phyloP scores from a whole-genome alignment of 2,888 invertebrate genomes.

The Acleris emargana region DNA sequence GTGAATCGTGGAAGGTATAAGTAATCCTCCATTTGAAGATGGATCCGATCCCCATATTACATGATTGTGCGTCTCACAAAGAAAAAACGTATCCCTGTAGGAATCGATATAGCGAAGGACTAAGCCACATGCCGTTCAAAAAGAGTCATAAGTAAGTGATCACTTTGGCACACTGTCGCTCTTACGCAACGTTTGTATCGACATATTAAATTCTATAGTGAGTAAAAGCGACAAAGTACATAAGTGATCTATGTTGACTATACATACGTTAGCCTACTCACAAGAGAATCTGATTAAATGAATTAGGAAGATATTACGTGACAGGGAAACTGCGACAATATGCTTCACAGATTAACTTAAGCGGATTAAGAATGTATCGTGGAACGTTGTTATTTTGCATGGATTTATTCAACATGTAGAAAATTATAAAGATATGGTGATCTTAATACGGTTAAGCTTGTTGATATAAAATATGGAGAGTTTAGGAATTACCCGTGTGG shows the following conservation, averaged over 20 bases:
- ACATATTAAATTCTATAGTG: no score
- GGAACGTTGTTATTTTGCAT: neutral
- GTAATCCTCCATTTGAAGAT: slow-evolving; percentile 63
- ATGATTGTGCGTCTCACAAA: slow-evolving; percentile 48
- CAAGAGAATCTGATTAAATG: slow-evolving; percentile 22
- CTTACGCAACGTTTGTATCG: no score
- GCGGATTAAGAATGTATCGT: neutral
- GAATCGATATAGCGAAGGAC: slow-evolving; percentile 1
- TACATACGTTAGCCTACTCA: slow-evolving; percentile 21
- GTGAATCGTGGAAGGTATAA: slow-evolving; percentile 51
- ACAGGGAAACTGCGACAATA: slow-evolving; percentile 9
- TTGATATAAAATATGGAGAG: no score
- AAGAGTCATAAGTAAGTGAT: neutral
- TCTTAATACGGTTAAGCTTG: no score
- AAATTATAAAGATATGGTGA: neutral
- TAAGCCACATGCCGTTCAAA: neutral
- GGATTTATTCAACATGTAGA: neutral
- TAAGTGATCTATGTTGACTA: no score
- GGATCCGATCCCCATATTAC: slow-evolving; percentile 54
- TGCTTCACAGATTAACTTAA: slow-evolving; percentile 5
- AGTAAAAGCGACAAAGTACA: no score
- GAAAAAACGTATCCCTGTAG: slow-evolving; percentile 7
- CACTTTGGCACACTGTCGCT: neutral
- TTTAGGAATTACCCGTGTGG: no score
- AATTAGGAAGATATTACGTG: slow-evolving; percentile 27